Base-by-base conservation (phyloP, 1,140 invertebrate species). In the Papilio dardanus region DNA sequence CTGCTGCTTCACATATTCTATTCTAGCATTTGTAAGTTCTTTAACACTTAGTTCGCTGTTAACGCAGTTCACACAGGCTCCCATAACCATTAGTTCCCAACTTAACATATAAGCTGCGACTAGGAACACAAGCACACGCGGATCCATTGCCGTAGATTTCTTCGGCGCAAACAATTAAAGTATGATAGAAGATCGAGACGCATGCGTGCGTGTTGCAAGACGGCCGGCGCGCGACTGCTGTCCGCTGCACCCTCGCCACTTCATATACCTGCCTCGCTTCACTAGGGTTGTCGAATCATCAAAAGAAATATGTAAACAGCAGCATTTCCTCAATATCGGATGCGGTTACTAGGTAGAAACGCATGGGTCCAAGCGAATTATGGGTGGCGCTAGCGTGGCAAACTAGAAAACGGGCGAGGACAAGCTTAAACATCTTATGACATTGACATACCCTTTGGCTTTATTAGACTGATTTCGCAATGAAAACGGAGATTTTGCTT, bases 1-100 rank as follows among this genome's bases (percentile, higher is more conserved):
- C 89, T 97, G 96, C 80, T 97, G 95, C 85, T 97, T 97, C 10
- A 97, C 96, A 77, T 96, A 96, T 86, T 97, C 96, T 46, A 97
- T 95, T 71, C 96, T 88, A 21, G 94, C 86, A 50, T 94, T 93
- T 0, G 92, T 95, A 35, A 95, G 79, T 62, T 90, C 84, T 1
- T 74, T 77, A 4, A 86, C 86, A 76, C 75, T 88, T 0, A 88
- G 78, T 7, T 89, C 89, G 3, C 81, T 86, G 14, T 86, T 90
- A 10, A 83, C 91, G 81, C 89, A 92, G 16, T 88, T 90, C 14
- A 86, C 83, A 78, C 92, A 93, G 30, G 85, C 83, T 19, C 83
- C 86, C 69, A 86, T 83, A 58, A 88, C 85, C 71, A 82, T 82
- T 40, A 78, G 76, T 54, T 81, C 77, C 19, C 85, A 83, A 82